Conservation (phyloP, 2,888 invertebrate genomes). For the Acrobasis consociella region DNA sequence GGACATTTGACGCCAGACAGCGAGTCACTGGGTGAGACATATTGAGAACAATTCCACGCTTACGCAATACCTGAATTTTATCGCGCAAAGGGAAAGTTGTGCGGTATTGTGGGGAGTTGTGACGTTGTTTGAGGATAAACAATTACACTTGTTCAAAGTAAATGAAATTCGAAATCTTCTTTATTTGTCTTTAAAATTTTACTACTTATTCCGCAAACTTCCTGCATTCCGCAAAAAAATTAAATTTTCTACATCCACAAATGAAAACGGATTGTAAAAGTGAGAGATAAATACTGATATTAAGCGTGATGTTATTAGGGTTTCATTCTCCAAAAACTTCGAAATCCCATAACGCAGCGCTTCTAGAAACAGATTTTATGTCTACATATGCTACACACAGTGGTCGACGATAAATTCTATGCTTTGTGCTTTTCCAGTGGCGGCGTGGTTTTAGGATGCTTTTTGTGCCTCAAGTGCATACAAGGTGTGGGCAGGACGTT, state of each 20-base stretch:
- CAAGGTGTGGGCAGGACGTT: constrained; percentile 13
- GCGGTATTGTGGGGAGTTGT: constrained; percentile 43
- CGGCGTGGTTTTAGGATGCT: constrained; percentile 53
- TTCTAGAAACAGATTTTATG: constrained; percentile 42
- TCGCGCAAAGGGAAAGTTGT: constrained; percentile 61
- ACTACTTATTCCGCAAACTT: too few species aligned
- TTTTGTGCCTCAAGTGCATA: constrained; percentile 39
- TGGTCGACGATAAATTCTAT: constrained; percentile 69
- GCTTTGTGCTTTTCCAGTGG: constrained; percentile 67
- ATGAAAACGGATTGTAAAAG: too few species aligned
- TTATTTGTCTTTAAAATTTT: too few species aligned
- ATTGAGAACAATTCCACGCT: not conserved
- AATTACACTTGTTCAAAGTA: too few species aligned
- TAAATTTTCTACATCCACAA: too few species aligned
- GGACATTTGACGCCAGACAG: constrained; percentile 41
- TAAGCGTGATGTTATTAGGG: too few species aligned
- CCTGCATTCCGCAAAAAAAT: too few species aligned
- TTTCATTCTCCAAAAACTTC: too few species aligned
- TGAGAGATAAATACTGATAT: too few species aligned
- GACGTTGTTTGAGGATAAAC: constrained; percentile 69
- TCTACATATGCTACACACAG: constrained; percentile 64
- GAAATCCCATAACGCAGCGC: constrained; percentile 8
- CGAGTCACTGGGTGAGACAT: not conserved
- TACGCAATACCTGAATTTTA: constrained; percentile 32
- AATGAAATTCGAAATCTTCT: too few species aligned